Conservation (phyloP, 2,113 vertebrate genomes). For the Echinops telfairi region DNA sequence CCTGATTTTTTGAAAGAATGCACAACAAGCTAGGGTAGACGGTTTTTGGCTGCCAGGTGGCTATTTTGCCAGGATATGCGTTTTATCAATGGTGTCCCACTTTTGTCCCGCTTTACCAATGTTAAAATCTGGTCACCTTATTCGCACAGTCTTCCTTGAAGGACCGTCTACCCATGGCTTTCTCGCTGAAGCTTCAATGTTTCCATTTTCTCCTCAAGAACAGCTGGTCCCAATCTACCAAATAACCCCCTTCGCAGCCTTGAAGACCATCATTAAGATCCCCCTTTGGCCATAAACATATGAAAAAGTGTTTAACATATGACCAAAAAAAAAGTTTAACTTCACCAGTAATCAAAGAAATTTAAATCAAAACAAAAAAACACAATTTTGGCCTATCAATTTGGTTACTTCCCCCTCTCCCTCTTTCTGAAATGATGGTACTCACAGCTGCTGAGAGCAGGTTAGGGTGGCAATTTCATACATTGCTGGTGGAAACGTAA, state of each 20-base stretch:
- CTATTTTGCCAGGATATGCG: too few species aligned
- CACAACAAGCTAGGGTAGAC: too few species aligned
- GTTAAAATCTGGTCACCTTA: too few species aligned
- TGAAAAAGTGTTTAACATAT: slow-evolving; percentile 83
- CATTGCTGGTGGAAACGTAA: slow-evolving; percentile 75
- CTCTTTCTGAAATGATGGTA: slow-evolving; percentile 78
- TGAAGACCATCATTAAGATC: slow-evolving; percentile 81
- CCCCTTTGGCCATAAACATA: slow-evolving; percentile 82
- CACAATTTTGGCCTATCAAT: slow-evolving; percentile 79
- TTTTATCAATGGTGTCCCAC: too few species aligned
- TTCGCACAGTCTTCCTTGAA: not conserved
- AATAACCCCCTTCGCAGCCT: slow-evolving; percentile 82
- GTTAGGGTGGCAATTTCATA: slow-evolving; percentile 73
- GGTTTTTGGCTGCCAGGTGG: too few species aligned
- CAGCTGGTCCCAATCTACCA: slow-evolving; percentile 82
- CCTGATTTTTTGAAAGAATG: too few species aligned
- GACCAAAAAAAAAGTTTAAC: slow-evolving; percentile 77
- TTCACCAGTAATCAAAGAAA: slow-evolving; percentile 82
- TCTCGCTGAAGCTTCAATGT: slow-evolving; percentile 67
- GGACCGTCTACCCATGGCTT: slow-evolving; percentile 42
- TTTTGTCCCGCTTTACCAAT: too few species aligned
- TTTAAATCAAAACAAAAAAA: slow-evolving; percentile 83
- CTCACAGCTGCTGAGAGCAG: slow-evolving; percentile 62
- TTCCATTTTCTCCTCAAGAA: slow-evolving; percentile 72
- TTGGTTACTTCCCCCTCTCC: slow-evolving; percentile 59